phyloP scores from a whole-genome alignment of 2,113 vertebrate species.

The Cyprinodon tularosa region DNA sequence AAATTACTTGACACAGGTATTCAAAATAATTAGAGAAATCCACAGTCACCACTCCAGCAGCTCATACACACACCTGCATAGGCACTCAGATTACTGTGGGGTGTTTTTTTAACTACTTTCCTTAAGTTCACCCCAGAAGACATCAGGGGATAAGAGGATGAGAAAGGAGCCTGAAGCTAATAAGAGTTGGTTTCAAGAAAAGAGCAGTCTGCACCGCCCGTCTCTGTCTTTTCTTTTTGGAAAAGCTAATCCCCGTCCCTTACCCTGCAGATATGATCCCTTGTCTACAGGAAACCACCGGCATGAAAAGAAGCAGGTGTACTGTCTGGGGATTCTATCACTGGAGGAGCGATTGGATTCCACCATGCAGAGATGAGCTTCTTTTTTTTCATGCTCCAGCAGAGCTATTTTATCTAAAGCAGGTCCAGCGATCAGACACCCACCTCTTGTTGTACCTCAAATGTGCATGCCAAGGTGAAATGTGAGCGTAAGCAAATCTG shows the following conservation, averaged over 20 bases:
- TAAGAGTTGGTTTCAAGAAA: constrained; percentile 59
- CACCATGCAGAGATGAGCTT: constrained; percentile 48
- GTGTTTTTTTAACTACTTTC: constrained; percentile 46
- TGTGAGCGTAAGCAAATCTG: constrained; percentile 41
- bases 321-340: constrained; percentile 63
- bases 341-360: constrained; percentile 68
- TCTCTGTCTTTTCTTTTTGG: constrained; percentile 60
- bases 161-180: constrained; percentile 60
- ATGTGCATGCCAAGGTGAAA: constrained; percentile 49
- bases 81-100: constrained; percentile 67
- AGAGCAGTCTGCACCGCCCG: constrained; percentile 74
- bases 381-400: constrained; percentile 33
- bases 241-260: constrained; percentile 61
- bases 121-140: constrained; percentile 66
- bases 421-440: constrained; percentile 50
- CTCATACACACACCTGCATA: constrained; percentile 10
- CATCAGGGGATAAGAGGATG: constrained; percentile 56
- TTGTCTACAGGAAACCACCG: constrained; percentile 68
- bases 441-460: constrained; percentile 31
- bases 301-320: constrained; percentile 75
- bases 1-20: not conserved
- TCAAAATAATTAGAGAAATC: not conserved
- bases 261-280: constrained; percentile 75
- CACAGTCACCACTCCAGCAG: not conserved
- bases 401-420: constrained; percentile 38